These are phyloP conservation scores for Diadophis punctatus DNA, from an alignment of 2,113 vertebrate species.

Conservation along the genomic window DNA sequence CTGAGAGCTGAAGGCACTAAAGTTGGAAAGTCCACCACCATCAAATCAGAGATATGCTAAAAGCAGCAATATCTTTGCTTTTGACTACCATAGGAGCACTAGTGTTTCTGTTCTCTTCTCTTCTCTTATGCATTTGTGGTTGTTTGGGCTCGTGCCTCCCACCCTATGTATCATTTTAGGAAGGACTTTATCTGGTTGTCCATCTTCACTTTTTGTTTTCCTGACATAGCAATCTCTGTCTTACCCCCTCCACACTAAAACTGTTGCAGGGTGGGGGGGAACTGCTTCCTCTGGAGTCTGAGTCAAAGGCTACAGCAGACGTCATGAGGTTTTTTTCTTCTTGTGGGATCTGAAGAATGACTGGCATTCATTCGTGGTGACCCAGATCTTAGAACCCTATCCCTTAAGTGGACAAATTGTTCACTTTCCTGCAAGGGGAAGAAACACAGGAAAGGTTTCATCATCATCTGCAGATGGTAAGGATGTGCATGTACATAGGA, in stretches of 20 bases:
- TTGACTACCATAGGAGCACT: not conserved
- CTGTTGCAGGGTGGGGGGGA: not conserved
- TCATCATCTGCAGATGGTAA: not conserved
- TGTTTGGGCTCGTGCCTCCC: not conserved
- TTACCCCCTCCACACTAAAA: not conserved
- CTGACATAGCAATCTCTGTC: not conserved
- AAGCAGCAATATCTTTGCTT: not conserved
- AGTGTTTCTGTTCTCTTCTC: not conserved
- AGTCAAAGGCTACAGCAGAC: not conserved
- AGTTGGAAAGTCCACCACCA: not conserved
- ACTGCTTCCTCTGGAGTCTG: not conserved
- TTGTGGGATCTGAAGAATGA: not conserved
- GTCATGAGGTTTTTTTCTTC: not conserved
- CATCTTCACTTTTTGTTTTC: not conserved
- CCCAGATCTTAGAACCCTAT: not conserved
- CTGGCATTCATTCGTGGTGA: not conserved
- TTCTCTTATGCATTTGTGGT: not conserved
- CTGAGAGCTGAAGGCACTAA: not conserved
- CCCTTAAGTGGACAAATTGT: not conserved
- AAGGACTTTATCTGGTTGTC: not conserved
- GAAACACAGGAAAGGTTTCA: not conserved
- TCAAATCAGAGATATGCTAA: not conserved
- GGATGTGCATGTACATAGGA: not conserved
- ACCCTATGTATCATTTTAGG: not conserved
- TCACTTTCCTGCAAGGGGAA: not conserved